A percentile compares a stretch with the other conserved stretches of the same genome.
These are phyloP conservation scores for Ictalurus punctatus DNA, from an alignment of 2,113 vertebrate genomes.

Conservation along the genomic window DNA sequence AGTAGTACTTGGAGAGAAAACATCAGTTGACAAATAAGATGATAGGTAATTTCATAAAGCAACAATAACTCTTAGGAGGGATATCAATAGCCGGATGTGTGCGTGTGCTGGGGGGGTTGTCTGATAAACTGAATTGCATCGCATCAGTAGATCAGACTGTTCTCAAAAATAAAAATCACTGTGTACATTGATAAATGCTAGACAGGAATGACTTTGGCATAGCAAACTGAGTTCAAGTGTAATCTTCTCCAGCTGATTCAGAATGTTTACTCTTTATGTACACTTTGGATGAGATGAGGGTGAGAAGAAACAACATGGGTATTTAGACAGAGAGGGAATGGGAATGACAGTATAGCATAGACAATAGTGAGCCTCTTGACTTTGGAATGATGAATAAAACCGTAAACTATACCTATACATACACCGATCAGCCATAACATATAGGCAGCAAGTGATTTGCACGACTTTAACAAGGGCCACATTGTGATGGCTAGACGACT, in stretches of 20 bases:
- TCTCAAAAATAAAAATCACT: neutral
- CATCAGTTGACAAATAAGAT: neutral
- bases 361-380: neutral
- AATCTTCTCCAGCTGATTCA: slow-evolving; percentile 26
- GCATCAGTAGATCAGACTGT: neutral
- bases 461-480: no score
- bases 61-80: slow-evolving; percentile 3
- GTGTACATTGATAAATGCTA: neutral
- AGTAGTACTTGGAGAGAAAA: neutral
- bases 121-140: neutral
- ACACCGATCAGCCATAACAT: no score
- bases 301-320: slow-evolving; percentile 27
- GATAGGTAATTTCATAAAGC: slow-evolving; percentile 32
- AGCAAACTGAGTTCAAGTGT: neutral
- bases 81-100: neutral
- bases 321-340: neutral
- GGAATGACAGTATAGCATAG: neutral
- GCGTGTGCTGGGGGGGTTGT: neutral
- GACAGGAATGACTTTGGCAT: neutral
- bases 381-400: slow-evolving; percentile 19
- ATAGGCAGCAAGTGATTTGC: no score
- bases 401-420: no score
- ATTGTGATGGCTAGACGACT: no score
- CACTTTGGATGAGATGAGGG: neutral
- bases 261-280: slow-evolving; percentile 29